Evolutionary conservation across 2,888 invertebrate genomes (phyloP), one percentile per base, ranked within the genome.

Genomic region (Drosophila mimica): DNA sequence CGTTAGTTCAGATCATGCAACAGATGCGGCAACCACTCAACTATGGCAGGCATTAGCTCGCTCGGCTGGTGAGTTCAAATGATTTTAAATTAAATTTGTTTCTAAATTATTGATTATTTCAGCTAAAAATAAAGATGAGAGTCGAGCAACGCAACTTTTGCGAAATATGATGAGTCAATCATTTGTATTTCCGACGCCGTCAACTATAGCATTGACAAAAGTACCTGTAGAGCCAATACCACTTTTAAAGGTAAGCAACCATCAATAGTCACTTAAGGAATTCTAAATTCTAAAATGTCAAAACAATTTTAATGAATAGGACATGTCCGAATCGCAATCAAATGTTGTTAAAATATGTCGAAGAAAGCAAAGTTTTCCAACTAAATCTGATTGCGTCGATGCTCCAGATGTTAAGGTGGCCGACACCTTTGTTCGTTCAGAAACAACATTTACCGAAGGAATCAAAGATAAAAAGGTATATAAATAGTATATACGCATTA

Each of bases 331-430:
- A 66, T 83, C 88, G 60, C 79, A 88, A 71, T 80, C 85, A 28
- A 73, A 79, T 66, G 74, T 78, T 63, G 79, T 85, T 46, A 92
- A 92, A 85, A 76, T 82, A 49, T 96, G 96, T 76, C 95, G 97
- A 77, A 94, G 97, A 93, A 97, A 97, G 93, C 97, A 97, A 92
- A 96, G 96, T 91, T 97, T 95, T 92, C 97, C 97, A 3, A 96
- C 96, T 81, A 92, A 92, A 85, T 82, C 91, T 4, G 92, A 92
- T 78, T 83, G 79, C 62, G 72, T 70, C 31, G 91, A 91, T 64
- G 54, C 71, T 53, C 62, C 72, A 62, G 83, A 79, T 38, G 68
- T 59, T 54, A 77, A 79, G 61, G 57, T 70, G 46, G 69, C 82
- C 51, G 83, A 82, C 56, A 54, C 65, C 9, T 81, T 70, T 56